Percentiles rank a stretch among this genome's conserved stretches.
Evolutionary conservation across 1,140 invertebrate genomes (phyloP).

Genomic region (Luehdorfia chinensis): DNA sequence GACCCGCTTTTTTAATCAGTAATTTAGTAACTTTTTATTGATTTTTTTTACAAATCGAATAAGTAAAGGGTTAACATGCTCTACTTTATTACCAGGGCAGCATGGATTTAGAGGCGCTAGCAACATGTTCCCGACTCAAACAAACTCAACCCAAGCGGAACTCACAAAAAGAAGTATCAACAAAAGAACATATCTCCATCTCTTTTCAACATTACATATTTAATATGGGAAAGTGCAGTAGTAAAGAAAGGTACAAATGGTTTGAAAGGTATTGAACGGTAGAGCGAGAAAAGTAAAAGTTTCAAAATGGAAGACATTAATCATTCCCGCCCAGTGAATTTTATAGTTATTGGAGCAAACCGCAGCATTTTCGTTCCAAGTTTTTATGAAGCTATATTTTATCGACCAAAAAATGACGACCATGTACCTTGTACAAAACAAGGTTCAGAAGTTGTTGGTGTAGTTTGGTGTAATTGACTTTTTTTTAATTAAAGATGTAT

Average conservation of each 20-base stretch:
- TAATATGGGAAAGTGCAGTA: slow-evolving; percentile 4
- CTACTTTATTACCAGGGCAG: slow-evolving; percentile 36
- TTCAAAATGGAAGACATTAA: slow-evolving; percentile 10
- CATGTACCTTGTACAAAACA: no score
- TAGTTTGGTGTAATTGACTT: no score
- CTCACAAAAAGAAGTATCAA: no score
- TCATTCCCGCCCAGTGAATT: slow-evolving; percentile 3
- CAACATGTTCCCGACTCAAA: slow-evolving; percentile 21
- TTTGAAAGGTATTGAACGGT: not conserved
- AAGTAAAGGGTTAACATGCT: slow-evolving; percentile 40
- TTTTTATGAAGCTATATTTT: slow-evolving; percentile 10
- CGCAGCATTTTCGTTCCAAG: slow-evolving; percentile 10
- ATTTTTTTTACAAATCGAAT: no score
- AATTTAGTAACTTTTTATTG: no score
- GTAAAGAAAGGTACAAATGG: slow-evolving; percentile 6
- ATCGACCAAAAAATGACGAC: no score
- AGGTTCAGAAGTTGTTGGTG: no score
- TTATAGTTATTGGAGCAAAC: not conserved
- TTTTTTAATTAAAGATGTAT: no score
- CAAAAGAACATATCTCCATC: slow-evolving; percentile 16
- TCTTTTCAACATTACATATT: not conserved
- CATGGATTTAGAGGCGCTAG: slow-evolving; percentile 27
- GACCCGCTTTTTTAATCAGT: no score
- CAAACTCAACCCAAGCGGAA: slow-evolving; percentile 23
- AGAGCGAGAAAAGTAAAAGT: slow-evolving; percentile 1